Evolutionary conservation across 2,113 vertebrate species (phyloP).

Genomic region (Psephotus haematonotus): DNA sequence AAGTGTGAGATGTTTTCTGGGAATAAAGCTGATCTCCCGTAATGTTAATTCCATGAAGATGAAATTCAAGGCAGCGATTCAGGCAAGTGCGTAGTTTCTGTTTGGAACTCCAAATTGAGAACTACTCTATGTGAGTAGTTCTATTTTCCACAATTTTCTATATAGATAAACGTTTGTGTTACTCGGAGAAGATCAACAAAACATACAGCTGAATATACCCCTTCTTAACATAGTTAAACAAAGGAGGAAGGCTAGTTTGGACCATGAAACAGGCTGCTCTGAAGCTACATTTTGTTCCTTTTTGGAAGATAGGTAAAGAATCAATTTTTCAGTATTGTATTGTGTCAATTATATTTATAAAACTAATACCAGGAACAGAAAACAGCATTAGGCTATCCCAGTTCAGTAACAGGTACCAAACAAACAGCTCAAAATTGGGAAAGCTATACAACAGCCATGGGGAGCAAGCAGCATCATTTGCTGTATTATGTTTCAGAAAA

Average conservation of each 20-base stretch:
- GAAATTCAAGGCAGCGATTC: background rate
- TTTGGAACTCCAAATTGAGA: background rate
- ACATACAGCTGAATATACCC: background rate
- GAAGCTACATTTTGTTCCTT: background rate
- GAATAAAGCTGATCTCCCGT: background rate
- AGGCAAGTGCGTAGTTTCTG: rapidly evolving
- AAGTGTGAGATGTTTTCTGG: background rate
- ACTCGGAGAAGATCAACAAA: background rate
- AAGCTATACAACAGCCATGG: background rate
- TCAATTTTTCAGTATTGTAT: background rate
- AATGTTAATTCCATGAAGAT: background rate
- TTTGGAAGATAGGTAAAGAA: background rate
- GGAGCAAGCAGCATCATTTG: background rate
- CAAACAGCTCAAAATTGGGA: background rate
- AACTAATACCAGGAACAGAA: background rate
- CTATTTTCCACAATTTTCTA: background rate
- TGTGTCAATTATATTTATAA: background rate
- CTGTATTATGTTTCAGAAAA: background rate
- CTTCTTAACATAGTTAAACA: background rate
- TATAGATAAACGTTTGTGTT: background rate
- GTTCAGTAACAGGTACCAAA: background rate
- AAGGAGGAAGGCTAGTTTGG: background rate
- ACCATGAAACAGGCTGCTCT: background rate
- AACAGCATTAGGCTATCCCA: background rate
- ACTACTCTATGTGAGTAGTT: background rate